Percentiles rank a stretch among this genome's conserved stretches.
Conservation (phyloP, 1,140 invertebrate species). For the Triops cancriformis region DNA sequence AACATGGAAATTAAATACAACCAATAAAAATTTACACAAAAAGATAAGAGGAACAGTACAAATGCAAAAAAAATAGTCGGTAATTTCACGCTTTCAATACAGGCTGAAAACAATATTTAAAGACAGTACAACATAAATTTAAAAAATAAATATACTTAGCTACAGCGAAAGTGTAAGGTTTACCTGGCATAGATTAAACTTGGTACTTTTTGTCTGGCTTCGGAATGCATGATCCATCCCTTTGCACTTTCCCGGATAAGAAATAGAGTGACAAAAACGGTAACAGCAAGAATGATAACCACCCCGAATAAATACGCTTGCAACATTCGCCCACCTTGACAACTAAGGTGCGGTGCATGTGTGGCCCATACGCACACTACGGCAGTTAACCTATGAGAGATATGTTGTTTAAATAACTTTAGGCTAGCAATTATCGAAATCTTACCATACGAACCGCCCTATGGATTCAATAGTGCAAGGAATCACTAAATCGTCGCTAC, state of each 20-base stretch:
- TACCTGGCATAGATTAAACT: conserved; percentile 40
- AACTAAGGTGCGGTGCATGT: conserved; percentile 32
- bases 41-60: no score
- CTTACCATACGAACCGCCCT: conserved; percentile 47
- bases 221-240: conserved; percentile 39
- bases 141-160: no score
- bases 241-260: conserved; percentile 39
- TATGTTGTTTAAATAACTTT: neutral
- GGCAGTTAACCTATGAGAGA: conserved; percentile 31
- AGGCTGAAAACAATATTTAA: no score
- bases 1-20: conserved; percentile 8
- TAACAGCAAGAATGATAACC: conserved; percentile 35
- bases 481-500: conserved; percentile 48
- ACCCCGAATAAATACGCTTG: conserved; percentile 32
- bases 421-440: neutral
- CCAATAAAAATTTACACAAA: neutral
- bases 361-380: conserved; percentile 32
- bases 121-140: no score
- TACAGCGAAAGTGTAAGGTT: no score
- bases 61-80: no score
- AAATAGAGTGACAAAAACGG: conserved; percentile 35
- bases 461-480: conserved; percentile 43
- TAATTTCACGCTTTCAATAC: no score
- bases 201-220: conserved; percentile 38
- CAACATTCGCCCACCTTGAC: conserved; percentile 32